Evolutionary conservation across 2,113 vertebrate genomes (phyloP).

Genomic region (Edolisoma coerulescens): DNA sequence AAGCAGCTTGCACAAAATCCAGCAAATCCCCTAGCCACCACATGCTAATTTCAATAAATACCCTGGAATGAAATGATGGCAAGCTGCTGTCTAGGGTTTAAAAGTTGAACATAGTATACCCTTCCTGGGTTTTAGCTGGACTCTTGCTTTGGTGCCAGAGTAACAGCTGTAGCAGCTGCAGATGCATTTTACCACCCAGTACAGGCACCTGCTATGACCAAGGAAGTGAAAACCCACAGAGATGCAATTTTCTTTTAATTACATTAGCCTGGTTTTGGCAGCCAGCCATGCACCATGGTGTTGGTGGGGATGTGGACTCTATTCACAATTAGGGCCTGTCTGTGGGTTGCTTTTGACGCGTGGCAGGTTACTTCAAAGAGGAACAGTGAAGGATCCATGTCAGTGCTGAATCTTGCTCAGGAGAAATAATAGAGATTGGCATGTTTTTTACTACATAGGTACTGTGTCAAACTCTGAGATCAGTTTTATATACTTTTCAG

Average conservation of each 20-base stretch:
- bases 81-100: background rate
- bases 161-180: slow-evolving; percentile 72
- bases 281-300: background rate
- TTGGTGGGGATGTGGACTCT: slow-evolving; percentile 3
- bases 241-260: slow-evolving; percentile 64
- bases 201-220: slow-evolving; percentile 55
- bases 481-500: background rate
- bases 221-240: slow-evolving; percentile 60
- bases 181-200: slow-evolving; percentile 46
- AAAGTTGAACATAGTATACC: slow-evolving; percentile 35
- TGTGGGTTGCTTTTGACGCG: background rate
- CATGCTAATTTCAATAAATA: slow-evolving; percentile 51
- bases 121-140: slow-evolving; percentile 49
- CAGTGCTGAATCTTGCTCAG: background rate
- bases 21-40: background rate
- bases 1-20: background rate
- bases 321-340: slow-evolving; percentile 1
- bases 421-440: background rate
- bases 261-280: slow-evolving; percentile 42
- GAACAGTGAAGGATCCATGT: background rate
- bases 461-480: background rate
- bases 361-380: background rate
- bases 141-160: slow-evolving; percentile 37
- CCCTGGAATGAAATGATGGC: slow-evolving; percentile 24
- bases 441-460: background rate